phyloP scores from a whole-genome alignment of 2,113 vertebrate genomes.

The Lamprologus callipterus region DNA sequence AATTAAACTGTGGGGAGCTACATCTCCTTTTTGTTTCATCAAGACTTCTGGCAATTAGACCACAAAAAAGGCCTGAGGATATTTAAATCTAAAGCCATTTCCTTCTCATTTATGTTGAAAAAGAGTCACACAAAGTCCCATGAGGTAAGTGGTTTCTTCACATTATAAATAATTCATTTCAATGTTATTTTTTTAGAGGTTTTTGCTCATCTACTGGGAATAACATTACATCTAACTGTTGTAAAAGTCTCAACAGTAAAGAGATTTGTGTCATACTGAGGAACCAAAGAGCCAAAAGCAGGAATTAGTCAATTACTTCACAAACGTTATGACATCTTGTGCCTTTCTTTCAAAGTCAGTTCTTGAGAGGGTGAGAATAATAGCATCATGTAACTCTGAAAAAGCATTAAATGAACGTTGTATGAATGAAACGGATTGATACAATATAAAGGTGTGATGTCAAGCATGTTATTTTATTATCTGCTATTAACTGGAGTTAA shows the following conservation, averaged over 20 bases:
- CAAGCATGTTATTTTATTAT: neutral
- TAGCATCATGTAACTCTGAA: neutral
- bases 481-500: neutral
- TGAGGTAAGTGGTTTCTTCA: neutral
- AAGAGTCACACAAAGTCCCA: constrained; percentile 62
- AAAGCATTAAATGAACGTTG: neutral
- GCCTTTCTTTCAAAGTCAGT: neutral
- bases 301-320: neutral
- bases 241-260: neutral
- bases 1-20: constrained; percentile 40
- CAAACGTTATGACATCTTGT: neutral
- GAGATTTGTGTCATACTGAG: neutral
- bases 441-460: neutral
- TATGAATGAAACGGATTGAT: neutral
- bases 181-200: neutral
- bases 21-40: constrained; percentile 48
- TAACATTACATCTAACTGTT: neutral
- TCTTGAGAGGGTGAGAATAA: neutral
- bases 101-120: constrained; percentile 69
- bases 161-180: constrained; percentile 21
- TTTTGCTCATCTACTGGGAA: neutral
- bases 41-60: constrained; percentile 53
- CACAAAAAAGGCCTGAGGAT: constrained; percentile 60
- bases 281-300: neutral
- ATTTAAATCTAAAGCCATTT: constrained; percentile 68